Base-by-base conservation (phyloP, 2,888 invertebrate species). In the Rhynchonema sp. region DNA sequence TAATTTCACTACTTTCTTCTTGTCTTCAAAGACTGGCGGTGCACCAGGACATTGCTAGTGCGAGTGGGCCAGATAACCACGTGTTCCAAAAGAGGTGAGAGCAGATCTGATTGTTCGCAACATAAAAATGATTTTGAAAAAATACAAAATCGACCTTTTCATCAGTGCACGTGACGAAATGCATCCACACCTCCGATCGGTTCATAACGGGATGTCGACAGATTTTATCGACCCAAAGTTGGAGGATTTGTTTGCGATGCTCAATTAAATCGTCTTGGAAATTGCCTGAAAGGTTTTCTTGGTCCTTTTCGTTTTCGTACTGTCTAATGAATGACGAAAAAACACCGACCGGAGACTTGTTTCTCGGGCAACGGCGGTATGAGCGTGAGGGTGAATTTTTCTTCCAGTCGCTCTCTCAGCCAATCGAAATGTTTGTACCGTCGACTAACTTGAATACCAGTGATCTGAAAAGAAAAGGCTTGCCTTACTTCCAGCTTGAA, bases 401-500 rank as follows among this genome's bases (percentile, higher is more conserved):
- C 88, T 68, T 85, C 84, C 64, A 98, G 78, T 66, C 92, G 81
- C 73, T 88, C 88, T 76, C 94, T 92, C 59, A 98, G 76, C 98
- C 98, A 98, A 79, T 98, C 96, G 76, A 98, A 98, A 75, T 96
- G 96, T 76, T 98, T 98, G 77, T 94, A 96, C 66, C 96, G 81
- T 65, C 96, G 81, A 63, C 76, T 76, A 27, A 79, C 94, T 79
- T 89, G 87, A 67, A 89, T 85, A 71, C 86, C 86, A 73, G 86
- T 90, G 73, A 89, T 89, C 76, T 46, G 28, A 59, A 49, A 13
- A 2, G 46, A 30, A 56, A 2, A 17, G 6, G 3, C 30, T 49
- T 49, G 3, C 17, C 17, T 38, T 38, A 13, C 38, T n/a, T n/a
- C n/a, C n/a, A n/a, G n/a, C n/a, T n/a, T n/a, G n/a, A n/a, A n/a